phyloP scores from a whole-genome alignment of 2,797 vertebrate genomes.

The Cygnus olor region DNA sequence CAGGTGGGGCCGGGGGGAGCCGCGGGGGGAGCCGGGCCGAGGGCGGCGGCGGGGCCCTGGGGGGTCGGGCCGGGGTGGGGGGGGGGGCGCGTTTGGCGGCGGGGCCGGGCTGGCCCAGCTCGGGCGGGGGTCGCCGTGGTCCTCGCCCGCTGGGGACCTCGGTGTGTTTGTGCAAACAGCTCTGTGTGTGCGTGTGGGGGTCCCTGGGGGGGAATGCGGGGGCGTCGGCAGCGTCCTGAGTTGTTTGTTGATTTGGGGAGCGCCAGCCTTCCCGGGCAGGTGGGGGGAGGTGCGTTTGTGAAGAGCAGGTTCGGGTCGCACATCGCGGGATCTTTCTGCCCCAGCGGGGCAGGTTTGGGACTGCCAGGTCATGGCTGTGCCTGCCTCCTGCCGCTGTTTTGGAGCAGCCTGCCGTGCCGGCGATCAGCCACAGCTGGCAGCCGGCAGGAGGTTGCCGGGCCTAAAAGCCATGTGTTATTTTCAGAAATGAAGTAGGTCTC shows the following conservation, averaged over 20 bases:
- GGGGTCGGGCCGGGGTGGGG: too few species aligned
- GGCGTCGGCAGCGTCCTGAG: not conserved
- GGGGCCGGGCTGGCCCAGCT: too few species aligned
- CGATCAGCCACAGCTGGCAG: not conserved
- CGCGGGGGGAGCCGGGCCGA: too few species aligned
- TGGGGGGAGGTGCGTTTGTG: too few species aligned
- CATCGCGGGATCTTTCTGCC: not conserved
- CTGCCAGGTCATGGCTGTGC: not conserved
- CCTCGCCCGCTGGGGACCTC: too few species aligned
- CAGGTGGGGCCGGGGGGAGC: too few species aligned
- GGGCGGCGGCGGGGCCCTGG: too few species aligned
- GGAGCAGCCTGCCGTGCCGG: not conserved
- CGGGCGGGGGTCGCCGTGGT: too few species aligned
- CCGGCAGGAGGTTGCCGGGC: rapidly evolving
- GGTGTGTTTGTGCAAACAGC: too few species aligned
- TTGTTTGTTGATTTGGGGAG: not conserved
- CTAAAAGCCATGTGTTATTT: not conserved
- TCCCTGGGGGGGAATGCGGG: too few species aligned
- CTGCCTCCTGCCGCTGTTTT: not conserved
- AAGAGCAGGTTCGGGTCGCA: not conserved
- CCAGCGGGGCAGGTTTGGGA: rapidly evolving
- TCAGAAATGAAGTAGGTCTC: not conserved
- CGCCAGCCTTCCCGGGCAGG: not conserved
- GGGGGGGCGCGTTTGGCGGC: too few species aligned
- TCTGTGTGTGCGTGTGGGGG: too few species aligned